Evolutionary conservation across 2,888 invertebrate genomes (phyloP).

Genomic region (Steinernema hermaphroditum): DNA sequence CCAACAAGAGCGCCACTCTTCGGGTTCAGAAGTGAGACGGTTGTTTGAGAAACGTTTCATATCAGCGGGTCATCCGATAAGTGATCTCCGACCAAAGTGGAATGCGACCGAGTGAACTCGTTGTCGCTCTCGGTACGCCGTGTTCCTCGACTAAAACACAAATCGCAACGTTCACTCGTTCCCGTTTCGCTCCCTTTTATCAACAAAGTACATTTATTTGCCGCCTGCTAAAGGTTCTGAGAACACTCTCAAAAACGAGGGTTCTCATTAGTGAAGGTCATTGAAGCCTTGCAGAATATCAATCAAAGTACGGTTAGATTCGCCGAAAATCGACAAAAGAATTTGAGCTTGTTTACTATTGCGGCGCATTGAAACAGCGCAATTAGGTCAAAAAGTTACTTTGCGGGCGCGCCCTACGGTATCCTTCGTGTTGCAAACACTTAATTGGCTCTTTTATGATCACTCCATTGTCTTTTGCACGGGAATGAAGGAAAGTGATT

Average conservation of each 20-base stretch:
- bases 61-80: conserved; percentile 1
- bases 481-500: too few relatives aligned
- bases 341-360: too few relatives aligned
- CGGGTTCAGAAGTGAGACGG: background rate
- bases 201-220: background rate
- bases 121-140: background rate
- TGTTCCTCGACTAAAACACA: conserved; percentile 1
- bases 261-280: background rate
- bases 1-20: background rate
- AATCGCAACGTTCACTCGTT: background rate
- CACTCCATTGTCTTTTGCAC: too few relatives aligned
- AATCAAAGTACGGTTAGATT: too few relatives aligned
- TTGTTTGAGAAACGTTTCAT: background rate
- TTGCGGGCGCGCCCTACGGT: too few relatives aligned
- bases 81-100: background rate
- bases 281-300: too few relatives aligned
- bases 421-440: too few relatives aligned
- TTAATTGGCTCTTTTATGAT: too few relatives aligned
- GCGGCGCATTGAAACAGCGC: too few relatives aligned
- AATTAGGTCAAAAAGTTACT: too few relatives aligned
- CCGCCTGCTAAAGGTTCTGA: background rate
- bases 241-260: background rate
- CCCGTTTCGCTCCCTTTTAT: background rate
- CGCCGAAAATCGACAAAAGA: too few relatives aligned
- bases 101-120: background rate